These are phyloP conservation scores for Protomyctophum bolini DNA, from an alignment of 2,113 vertebrate genomes.

Conservation along the genomic window DNA sequence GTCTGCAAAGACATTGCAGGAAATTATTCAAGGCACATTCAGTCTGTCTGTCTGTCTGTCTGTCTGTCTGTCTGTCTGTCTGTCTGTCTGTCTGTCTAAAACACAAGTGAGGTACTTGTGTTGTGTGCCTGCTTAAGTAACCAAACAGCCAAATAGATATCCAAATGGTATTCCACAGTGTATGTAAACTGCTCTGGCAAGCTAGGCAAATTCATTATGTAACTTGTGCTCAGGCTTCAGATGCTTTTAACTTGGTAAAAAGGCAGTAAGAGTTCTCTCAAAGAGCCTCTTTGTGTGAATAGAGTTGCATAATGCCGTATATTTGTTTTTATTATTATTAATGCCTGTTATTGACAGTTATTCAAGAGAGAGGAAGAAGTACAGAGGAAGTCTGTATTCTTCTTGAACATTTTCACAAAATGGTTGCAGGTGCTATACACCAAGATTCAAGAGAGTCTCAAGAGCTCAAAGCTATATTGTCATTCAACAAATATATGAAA, in stretches of 20 bases:
- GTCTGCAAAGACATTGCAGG: conserved; percentile 4
- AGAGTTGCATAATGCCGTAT: not conserved
- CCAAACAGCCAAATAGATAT: conserved; percentile 55
- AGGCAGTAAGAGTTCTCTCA: not conserved
- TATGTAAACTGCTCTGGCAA: conserved; percentile 52
- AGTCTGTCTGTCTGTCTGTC: not conserved
- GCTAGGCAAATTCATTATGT: conserved; percentile 67
- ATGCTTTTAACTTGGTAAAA: conserved; percentile 8
- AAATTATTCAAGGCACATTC: not conserved
- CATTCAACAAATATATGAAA: too few relatives aligned
- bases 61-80: conserved; percentile 14
- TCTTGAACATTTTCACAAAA: not conserved
- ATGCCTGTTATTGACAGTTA: too few relatives aligned
- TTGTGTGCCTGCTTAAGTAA: conserved; percentile 44
- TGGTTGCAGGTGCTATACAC: not conserved
- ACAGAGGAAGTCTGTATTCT: not conserved
- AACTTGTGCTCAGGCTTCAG: conserved; percentile 39
- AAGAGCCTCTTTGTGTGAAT: conserved; percentile 1
- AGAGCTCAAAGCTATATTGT: too few relatives aligned
- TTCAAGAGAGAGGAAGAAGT: not conserved
- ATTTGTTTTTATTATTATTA: not conserved
- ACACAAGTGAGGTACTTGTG: conserved; percentile 27
- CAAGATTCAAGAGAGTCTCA: too few relatives aligned
- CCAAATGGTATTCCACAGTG: conserved; percentile 48
- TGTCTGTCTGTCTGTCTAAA: conserved; percentile 11